Evolutionary conservation across 2,888 invertebrate species (phyloP).

Genomic region (Drosophila planitibia): DNA sequence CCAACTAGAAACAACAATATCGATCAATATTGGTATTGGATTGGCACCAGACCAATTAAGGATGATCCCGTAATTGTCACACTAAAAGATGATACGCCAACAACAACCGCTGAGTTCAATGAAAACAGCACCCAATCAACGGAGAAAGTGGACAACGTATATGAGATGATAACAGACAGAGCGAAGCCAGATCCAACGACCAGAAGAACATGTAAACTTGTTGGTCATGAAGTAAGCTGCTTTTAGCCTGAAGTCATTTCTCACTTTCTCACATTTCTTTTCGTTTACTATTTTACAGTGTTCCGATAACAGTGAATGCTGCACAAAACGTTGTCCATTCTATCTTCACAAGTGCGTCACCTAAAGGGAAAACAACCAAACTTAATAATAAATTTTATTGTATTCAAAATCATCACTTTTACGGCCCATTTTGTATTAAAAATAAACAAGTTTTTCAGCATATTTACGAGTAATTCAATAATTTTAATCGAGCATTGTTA

Average conservation of each 20-base stretch:
- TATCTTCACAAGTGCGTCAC: constrained; percentile 83
- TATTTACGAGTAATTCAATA: not conserved
- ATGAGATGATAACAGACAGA: not conserved
- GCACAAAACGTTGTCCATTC: constrained; percentile 80
- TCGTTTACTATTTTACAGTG: constrained; percentile 69
- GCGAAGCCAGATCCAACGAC: not conserved
- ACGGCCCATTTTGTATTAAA: not conserved
- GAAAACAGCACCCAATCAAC: constrained; percentile 4
- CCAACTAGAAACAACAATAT: not conserved
- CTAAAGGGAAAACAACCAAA: constrained; percentile 30
- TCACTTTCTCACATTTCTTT: constrained; percentile 19
- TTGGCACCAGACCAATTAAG: not conserved
- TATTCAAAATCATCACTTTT: constrained; percentile 1
- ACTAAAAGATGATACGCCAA: constrained; percentile 10
- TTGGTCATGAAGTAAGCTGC: constrained; percentile 50
- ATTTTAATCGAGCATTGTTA: not conserved
- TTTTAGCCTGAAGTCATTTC: not conserved
- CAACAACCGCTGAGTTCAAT: not conserved
- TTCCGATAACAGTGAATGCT: constrained; percentile 75
- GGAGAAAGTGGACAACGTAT: constrained; percentile 35
- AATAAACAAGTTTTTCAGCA: constrained; percentile 24
- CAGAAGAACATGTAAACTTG: constrained; percentile 14
- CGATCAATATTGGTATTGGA: not conserved
- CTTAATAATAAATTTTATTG: not conserved
- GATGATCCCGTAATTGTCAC: constrained; percentile 8